Conservation (phyloP, 1,140 invertebrate species). For the Schlechtendalia chinensis region DNA sequence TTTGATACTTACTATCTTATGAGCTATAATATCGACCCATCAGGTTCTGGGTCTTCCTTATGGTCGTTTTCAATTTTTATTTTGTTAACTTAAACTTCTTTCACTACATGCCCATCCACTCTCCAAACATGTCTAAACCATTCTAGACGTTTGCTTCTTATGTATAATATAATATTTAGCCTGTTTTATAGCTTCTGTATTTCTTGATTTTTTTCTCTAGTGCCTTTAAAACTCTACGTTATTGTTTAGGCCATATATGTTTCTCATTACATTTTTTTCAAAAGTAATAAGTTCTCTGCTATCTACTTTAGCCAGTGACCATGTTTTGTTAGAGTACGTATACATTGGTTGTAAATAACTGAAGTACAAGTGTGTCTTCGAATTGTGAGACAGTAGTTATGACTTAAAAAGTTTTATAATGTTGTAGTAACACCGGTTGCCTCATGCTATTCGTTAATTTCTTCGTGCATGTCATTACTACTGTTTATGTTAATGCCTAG, state of each 20-base stretch:
- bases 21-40: neutral
- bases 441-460: neutral
- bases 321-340: neutral
- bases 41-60: neutral
- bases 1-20: neutral
- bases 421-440: neutral
- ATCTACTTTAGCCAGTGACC: neutral
- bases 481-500: neutral
- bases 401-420: neutral
- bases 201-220: neutral
- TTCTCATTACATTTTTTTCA: neutral
- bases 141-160: neutral
- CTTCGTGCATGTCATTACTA: neutral
- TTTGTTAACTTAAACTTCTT: neutral
- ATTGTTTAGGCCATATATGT: neutral
- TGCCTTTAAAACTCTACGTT: neutral
- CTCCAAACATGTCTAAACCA: neutral
- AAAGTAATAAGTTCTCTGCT: neutral
- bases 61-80: neutral
- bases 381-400: neutral
- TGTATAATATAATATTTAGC: neutral
- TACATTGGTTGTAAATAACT: neutral
- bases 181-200: neutral
- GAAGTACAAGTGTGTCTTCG: neutral
- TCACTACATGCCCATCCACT: neutral